Evolutionary conservation across 1,140 invertebrate genomes (phyloP), one percentile per base, ranked within the genome.

Genomic region (Ceratina japonica): DNA sequence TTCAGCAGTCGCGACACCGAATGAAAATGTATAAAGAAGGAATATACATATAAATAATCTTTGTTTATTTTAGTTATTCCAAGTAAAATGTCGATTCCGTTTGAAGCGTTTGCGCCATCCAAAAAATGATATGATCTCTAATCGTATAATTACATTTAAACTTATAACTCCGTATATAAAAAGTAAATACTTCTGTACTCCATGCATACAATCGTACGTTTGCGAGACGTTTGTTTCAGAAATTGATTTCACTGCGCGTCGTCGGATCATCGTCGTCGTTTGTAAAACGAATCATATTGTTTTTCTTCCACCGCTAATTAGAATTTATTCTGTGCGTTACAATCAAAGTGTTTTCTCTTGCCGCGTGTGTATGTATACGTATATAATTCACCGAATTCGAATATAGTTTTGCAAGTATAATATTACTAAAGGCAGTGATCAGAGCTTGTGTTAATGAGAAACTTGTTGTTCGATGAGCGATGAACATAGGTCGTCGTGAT

Each of bases 341-440:
- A 56, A 37, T 31, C 49, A 66, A 27, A 22, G 22, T 59, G 7
- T 22, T 58, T 31, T 4, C 15, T 59, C 7, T 59, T 31, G 72
- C 59, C 76, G 52, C n/a, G 59, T 69, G 16, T 37, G 51, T 64
- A 74, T 73, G 2, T 54, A 44, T 51, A n/a, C n/a, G n/a, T 74
- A 84, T 63, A 22, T 76, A 69, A 62, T 83, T 68, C 24, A 68
- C 75, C 63, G 66, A 68, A 69, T 8, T 84, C 20, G 31, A 69
- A 58, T 61, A 54, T 56, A 27, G 63, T 76, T 82, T 76, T 77
- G 49, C 54, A 74, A 4, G 1, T 80, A 64, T 52, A 37, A 68
- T 81, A 79, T 52, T 79, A 44, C 65, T 79, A 68, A 68, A 75
- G 87, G 87, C 87, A 88, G 87, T 88, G 87, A 86, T 63, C 81